Percentiles rank a stretch among this genome's conserved stretches.
phyloP scores from a whole-genome alignment of 2,113 vertebrate species.

The Dicrurus megarhynchus region DNA sequence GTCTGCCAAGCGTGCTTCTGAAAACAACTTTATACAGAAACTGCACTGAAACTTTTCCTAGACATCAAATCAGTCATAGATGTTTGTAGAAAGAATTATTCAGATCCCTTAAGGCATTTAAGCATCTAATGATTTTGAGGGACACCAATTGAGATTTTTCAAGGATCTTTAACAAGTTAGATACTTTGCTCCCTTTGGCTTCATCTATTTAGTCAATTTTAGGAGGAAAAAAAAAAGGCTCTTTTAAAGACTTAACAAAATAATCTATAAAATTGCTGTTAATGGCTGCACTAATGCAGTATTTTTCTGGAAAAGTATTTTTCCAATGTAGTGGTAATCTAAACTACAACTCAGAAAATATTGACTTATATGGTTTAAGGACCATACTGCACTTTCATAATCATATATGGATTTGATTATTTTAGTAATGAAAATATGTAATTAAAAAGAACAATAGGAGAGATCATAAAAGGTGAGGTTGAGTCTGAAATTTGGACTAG shows the following conservation, averaged over 20 bases:
- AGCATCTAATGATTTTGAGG: neutral
- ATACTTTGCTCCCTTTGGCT: neutral
- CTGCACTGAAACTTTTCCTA: neutral
- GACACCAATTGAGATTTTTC: neutral
- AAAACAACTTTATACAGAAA: neutral
- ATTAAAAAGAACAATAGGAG: neutral
- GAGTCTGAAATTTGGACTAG: neutral
- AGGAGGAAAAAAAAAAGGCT: accelerated
- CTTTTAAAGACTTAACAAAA: neutral
- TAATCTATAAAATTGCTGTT: neutral
- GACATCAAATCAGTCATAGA: neutral
- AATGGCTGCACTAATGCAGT: neutral
- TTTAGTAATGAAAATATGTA: neutral
- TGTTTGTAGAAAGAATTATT: neutral
- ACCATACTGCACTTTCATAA: neutral
- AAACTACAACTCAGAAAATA: neutral
- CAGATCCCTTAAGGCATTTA: neutral
- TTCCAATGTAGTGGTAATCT: neutral
- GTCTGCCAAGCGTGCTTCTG: neutral
- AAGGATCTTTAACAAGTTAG: neutral
- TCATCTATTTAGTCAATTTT: neutral
- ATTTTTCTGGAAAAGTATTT: neutral
- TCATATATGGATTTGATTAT: neutral
- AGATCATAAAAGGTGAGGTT: neutral
- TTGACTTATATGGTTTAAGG: neutral